Evolutionary conservation across 2,113 vertebrate genomes (phyloP).

Genomic region (Tragelaphus strepsiceros): DNA sequence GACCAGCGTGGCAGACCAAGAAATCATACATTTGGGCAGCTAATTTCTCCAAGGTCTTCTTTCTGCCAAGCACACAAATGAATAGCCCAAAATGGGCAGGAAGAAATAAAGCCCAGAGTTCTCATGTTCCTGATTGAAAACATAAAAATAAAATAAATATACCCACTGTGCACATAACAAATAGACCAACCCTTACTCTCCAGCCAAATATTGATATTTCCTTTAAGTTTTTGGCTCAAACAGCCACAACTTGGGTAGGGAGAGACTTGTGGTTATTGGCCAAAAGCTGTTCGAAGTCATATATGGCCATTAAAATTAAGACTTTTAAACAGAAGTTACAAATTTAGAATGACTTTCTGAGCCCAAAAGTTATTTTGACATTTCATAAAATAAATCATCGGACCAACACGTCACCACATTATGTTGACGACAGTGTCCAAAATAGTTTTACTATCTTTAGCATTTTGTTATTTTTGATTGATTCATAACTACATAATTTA

Average conservation of each 20-base stretch:
- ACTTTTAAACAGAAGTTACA: slow-evolving; percentile 40
- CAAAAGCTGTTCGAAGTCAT: slow-evolving; percentile 25
- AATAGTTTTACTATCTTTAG: slow-evolving; percentile 13
- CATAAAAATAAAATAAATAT: slow-evolving; percentile 38
- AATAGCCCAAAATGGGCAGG: not conserved
- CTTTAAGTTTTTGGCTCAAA: slow-evolving; percentile 19
- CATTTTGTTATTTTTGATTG: slow-evolving; percentile 16
- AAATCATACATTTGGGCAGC: not conserved
- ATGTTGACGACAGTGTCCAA: not conserved
- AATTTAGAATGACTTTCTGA: slow-evolving; percentile 32
- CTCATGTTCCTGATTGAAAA: not conserved
- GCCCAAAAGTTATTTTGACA: slow-evolving; percentile 10
- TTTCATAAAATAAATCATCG: slow-evolving; percentile 10
- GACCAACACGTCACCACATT: not conserved
- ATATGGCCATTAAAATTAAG: not conserved
- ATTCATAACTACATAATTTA: not conserved
- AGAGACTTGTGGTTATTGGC: slow-evolving; percentile 23
- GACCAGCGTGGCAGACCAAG: not conserved
- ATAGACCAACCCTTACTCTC: not conserved
- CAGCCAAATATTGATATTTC: slow-evolving; percentile 59
- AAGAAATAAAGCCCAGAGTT: not conserved
- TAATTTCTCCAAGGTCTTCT: not conserved
- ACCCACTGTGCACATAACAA: slow-evolving; percentile 18
- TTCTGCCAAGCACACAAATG: not conserved
- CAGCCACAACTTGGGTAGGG: not conserved